phyloP scores from a whole-genome alignment of 2,888 invertebrate species.

The Cepaea hortensis region DNA sequence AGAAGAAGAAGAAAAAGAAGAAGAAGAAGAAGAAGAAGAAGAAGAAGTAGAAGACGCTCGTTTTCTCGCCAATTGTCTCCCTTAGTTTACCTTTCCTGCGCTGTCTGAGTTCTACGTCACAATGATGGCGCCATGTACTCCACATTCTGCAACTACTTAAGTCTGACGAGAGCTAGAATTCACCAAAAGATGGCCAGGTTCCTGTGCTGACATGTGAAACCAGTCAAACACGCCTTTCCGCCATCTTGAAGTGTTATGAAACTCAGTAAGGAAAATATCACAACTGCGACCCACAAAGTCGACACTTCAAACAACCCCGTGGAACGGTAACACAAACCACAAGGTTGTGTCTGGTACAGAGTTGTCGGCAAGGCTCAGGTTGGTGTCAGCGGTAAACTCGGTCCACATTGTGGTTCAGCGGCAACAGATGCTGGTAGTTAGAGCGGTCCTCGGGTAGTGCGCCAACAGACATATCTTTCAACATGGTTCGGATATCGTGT shows the following conservation, averaged over 20 bases:
- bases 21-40: too few species aligned
- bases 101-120: neutral
- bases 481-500: too few species aligned
- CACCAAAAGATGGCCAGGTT: neutral
- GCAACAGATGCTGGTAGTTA: neutral
- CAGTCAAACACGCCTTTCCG: conserved; percentile 1
- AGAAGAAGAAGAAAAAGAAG: too few species aligned
- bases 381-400: neutral
- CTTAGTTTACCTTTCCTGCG: too few species aligned
- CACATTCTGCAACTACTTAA: neutral
- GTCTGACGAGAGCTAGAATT: neutral
- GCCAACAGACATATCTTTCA: neutral
- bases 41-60: too few species aligned
- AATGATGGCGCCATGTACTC: neutral
- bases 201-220: neutral
- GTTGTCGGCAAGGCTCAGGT: neutral
- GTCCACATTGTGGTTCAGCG: neutral
- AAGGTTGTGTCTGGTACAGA: too few species aligned
- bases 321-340: neutral
- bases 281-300: neutral
- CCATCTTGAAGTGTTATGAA: neutral
- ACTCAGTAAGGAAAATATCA: neutral
- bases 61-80: too few species aligned
- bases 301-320: neutral
- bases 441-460: neutral